Evolutionary conservation across 2,888 invertebrate genomes (phyloP), one percentile per base, ranked within the genome.

Genomic region (Trichacis sp.): DNA sequence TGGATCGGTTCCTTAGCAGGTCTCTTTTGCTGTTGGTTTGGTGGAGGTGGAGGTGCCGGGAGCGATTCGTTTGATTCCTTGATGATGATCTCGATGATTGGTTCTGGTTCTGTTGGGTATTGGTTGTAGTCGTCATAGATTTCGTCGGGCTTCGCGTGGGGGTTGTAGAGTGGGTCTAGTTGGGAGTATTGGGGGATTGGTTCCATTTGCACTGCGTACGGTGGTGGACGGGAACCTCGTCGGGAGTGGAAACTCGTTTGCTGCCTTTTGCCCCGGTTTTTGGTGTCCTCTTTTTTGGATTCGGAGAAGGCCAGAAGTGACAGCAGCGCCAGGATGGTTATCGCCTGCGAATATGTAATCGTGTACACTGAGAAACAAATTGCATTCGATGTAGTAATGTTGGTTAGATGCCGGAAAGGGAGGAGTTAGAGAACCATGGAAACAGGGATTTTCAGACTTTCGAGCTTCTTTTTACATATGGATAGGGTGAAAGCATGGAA

Each of bases 51-150:
- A 1, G 87, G 87, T 1, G 86, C 85, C 1, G 89, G 88, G 2
- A 88, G 88, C 0, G 92, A 88, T 76, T 94, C 93, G 78, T 95
- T 95, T 0, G 94, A 94, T 82, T 95, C 95, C 77, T 94, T 94
- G 51, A 95, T 95, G 64, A 95, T 95, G 70, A 95, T 95, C 85
- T 95, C 95, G 73, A 95, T 95, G 15, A 95, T 95, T 3, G 95
- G 95, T 78, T 95, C 95, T 0, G 94, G 94, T 51, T 93, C 92
- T 84, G 88, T 76, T 69, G 85, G 83, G 61, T 86, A 86, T 38
- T 84, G 72, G 68, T 75, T 75, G 24, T 70, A 70, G 0, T 81
- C 79, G 43, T 78, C 80, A 68, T 77, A 84, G 53, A 55, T 71
- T 46, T 78, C 82, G 86, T 71, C 88, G 72, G 71, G 88, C 86